Conservation (phyloP, 2,888 invertebrate genomes). For the Rhimphoctona megacephalus region DNA sequence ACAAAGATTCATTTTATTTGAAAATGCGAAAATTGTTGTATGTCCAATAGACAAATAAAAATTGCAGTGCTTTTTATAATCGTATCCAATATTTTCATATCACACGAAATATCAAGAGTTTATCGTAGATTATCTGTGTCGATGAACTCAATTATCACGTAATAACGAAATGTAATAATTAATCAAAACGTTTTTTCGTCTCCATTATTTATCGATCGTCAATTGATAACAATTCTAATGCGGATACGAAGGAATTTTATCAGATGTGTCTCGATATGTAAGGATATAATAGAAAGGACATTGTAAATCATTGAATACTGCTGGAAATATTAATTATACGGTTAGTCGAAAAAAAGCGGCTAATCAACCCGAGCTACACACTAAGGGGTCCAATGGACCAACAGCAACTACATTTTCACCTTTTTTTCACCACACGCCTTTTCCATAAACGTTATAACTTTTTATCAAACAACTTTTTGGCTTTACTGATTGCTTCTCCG, state of each 20-base stretch:
- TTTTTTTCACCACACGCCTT: no score
- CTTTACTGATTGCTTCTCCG: no score
- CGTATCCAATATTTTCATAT: not conserved
- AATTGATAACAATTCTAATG: not conserved
- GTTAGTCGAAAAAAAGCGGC: not conserved
- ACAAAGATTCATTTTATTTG: not conserved
- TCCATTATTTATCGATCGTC: slow-evolving; percentile 4
- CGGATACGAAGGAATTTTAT: not conserved
- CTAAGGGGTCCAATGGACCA: no score
- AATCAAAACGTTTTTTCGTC: not conserved
- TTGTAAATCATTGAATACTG: not conserved
- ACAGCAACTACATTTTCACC: no score
- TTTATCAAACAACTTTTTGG: no score
- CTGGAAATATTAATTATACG: not conserved
- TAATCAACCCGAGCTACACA: no score
- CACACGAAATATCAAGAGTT: not conserved
- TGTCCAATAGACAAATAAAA: not conserved
- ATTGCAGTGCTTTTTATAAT: not conserved
- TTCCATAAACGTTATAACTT: no score
- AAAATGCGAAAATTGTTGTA: not conserved
- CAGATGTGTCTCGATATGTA: not conserved
- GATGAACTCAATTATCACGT: slow-evolving; percentile 10
- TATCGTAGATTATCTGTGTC: slow-evolving; percentile 1
- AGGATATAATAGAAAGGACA: not conserved
- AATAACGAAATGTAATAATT: slow-evolving; percentile 1